Conservation (phyloP, 2,888 invertebrate species). For the Callosobruchus maculatus region DNA sequence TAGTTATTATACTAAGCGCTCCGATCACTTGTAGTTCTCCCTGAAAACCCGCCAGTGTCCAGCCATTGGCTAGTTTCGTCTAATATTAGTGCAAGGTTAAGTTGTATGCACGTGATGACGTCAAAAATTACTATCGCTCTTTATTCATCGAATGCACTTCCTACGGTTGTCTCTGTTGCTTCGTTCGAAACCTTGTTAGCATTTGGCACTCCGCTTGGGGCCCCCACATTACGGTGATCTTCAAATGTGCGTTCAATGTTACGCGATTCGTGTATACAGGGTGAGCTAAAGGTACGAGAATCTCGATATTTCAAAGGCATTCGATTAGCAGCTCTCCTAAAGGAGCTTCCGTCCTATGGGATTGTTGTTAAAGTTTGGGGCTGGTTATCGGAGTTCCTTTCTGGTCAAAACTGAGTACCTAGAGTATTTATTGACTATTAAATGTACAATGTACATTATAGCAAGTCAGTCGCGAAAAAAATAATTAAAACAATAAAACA, state of each 20-base stretch:
- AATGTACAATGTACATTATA: no score
- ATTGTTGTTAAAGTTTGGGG: no score
- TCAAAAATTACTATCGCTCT: constrained; percentile 26
- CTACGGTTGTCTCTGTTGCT: constrained; percentile 26
- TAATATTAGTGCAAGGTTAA: constrained; percentile 49
- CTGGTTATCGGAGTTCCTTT: no score
- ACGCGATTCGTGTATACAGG: background rate
- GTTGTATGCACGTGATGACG: constrained; percentile 34
- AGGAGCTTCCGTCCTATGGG: no score
- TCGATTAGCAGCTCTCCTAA: no score
- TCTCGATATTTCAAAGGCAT: no score
- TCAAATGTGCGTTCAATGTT: constrained; percentile 32
- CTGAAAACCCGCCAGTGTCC: constrained; percentile 4
- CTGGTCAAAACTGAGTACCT: no score
- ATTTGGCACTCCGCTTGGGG: constrained; percentile 33
- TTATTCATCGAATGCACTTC: constrained; percentile 33
- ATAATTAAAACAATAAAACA: no score
- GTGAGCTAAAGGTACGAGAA: no score
- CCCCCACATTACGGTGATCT: constrained; percentile 30
- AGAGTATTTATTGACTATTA: no score
- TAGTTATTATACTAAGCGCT: no score
- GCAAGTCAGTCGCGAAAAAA: no score
- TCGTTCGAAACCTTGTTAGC: constrained; percentile 35
- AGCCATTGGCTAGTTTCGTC: constrained; percentile 29
- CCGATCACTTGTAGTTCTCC: background rate